Evolutionary conservation across 2,888 invertebrate genomes (phyloP).

Genomic region (Sphaerophoria taeniata): DNA sequence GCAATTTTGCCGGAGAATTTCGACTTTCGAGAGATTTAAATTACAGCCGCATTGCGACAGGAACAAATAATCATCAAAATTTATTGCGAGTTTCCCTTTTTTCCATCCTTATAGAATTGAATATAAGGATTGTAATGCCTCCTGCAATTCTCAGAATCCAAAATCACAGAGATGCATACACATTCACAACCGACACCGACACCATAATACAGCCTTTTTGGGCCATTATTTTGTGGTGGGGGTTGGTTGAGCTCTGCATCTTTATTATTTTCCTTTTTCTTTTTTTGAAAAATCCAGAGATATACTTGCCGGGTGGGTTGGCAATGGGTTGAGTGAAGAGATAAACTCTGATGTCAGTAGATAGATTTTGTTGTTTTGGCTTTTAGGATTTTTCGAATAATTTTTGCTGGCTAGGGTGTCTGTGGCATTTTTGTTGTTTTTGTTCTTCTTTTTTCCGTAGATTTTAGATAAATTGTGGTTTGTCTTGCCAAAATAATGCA

Average conservation of each 20-base stretch:
- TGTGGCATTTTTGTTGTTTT: slow-evolving; percentile 36
- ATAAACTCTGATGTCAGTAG: slow-evolving; percentile 35
- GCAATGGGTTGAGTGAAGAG: neutral
- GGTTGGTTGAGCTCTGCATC: neutral
- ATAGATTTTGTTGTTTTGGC: slow-evolving; percentile 29
- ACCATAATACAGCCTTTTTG: neutral
- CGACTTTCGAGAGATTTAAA: slow-evolving; percentile 63
- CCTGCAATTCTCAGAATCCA: slow-evolving; percentile 26
- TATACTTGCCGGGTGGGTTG: neutral
- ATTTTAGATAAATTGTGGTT: slow-evolving; percentile 39
- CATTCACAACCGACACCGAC: neutral
- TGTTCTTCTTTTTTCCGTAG: slow-evolving; percentile 24
- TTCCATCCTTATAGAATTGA: slow-evolving; percentile 32
- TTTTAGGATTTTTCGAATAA: slow-evolving; percentile 8
- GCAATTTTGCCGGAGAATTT: slow-evolving; percentile 69
- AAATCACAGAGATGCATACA: slow-evolving; percentile 25
- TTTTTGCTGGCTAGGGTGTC: slow-evolving; percentile 38
- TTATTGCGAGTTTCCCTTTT: slow-evolving; percentile 67
- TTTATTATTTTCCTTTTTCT: slow-evolving; percentile 15
- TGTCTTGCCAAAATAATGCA: slow-evolving; percentile 65
- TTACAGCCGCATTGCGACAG: slow-evolving; percentile 77
- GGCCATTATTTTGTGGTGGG: slow-evolving; percentile 28
- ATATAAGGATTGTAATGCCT: slow-evolving; percentile 69
- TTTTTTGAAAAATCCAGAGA: slow-evolving; percentile 4
- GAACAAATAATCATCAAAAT: slow-evolving; percentile 74